These are phyloP conservation scores for Euzetes globulus DNA, from an alignment of 2,888 invertebrate genomes.

Conservation along the genomic window DNA sequence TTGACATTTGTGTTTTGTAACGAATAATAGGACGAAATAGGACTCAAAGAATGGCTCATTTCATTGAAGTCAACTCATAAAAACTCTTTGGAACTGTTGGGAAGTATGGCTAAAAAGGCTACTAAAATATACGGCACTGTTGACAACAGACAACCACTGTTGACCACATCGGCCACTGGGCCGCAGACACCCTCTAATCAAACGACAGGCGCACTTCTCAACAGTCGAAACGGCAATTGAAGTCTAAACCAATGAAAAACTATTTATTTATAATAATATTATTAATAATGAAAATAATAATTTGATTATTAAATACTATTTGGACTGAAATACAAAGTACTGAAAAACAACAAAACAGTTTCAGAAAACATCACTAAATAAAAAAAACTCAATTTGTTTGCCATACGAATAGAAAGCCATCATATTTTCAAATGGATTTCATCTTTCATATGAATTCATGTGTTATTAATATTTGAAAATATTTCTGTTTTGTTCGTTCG, in stretches of 20 bases:
- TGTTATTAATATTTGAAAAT: no score
- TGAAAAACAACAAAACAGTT: not conserved
- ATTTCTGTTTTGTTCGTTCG: not conserved
- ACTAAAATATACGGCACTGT: conserved; percentile 94
- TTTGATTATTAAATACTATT: no score
- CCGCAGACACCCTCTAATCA: not conserved
- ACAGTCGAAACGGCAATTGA: conserved; percentile 17
- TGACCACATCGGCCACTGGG: not conserved
- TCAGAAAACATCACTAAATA: not conserved
- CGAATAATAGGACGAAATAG: conserved; percentile 88
- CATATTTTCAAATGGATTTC: not conserved
- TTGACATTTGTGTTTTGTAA: no score
- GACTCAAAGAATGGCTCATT: conserved; percentile 95
- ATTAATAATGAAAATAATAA: not conserved
- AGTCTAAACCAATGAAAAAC: not conserved
- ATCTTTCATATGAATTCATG: not conserved
- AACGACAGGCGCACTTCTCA: not conserved
- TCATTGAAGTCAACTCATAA: conserved; percentile 93
- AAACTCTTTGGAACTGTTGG: conserved; percentile 85
- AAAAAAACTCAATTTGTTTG: not conserved
- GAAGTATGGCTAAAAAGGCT: conserved; percentile 95
- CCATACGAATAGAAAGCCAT: not conserved
- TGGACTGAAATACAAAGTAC: not conserved
- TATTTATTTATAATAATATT: not conserved
- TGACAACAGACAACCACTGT: conserved; percentile 45